Evolutionary conservation across 35 echinoderm and acorn worm genomes (phyloP).

Genomic region (Stichopus chloronotus): DNA sequence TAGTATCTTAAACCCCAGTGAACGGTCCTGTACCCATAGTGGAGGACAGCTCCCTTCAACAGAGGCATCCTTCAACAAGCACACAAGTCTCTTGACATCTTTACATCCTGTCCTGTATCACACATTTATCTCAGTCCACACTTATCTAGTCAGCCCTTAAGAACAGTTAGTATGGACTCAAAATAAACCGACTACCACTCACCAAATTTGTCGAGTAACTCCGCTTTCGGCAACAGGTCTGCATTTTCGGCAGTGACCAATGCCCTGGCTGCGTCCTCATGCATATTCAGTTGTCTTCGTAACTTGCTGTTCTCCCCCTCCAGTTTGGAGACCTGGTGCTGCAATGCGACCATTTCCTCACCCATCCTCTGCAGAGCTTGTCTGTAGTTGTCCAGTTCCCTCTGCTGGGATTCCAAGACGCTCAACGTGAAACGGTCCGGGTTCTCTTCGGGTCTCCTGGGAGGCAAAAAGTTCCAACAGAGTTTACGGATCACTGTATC

Average conservation of each 20-base stretch:
- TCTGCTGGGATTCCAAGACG: constrained; percentile 85
- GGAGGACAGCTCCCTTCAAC: too few species aligned
- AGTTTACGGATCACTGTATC: not conserved
- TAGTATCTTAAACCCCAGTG: too few species aligned
- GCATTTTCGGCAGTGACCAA: constrained; percentile 72
- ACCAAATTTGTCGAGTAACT: constrained; percentile 88
- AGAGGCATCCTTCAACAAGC: too few species aligned
- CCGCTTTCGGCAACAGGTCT: constrained; percentile 70
- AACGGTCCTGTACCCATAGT: too few species aligned
- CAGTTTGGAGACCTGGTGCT: constrained; percentile 69
- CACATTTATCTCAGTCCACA: too few species aligned
- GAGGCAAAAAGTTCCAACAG: not conserved
- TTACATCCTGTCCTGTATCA: too few species aligned
- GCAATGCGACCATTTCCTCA: constrained; percentile 80
- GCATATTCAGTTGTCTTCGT: constrained; percentile 84
- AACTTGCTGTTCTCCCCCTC: constrained; percentile 83
- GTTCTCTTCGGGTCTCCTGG: not conserved
- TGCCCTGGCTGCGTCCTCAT: constrained; percentile 90
- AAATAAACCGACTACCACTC: constrained; percentile 2
- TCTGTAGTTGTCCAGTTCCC: constrained; percentile 86
- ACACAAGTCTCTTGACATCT: too few species aligned
- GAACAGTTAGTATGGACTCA: too few species aligned
- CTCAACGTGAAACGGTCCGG: constrained; percentile 68
- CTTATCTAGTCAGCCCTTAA: too few species aligned
- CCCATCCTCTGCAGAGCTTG: constrained; percentile 93